Evolutionary conservation across 2,888 invertebrate genomes (phyloP), one percentile per base, ranked within the genome.

Genomic region (Dryobota labecula): DNA sequence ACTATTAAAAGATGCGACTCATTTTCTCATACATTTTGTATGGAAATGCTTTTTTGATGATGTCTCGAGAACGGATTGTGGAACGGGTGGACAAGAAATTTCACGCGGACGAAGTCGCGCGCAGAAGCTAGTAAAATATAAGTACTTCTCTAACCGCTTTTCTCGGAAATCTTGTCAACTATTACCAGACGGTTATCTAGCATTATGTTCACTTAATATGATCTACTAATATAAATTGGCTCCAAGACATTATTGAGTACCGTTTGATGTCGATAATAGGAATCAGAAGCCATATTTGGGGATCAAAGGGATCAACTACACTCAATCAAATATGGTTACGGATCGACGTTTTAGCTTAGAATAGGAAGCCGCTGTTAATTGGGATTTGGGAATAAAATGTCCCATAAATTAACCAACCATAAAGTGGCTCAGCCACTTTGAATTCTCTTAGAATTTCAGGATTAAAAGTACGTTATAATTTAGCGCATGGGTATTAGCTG

Each of bases 291-390:
- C 13, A 30, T 20, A 2, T 45, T 63, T 30, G 6, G 24, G 30
- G 38, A 72, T 73, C 20, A 73, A 73, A 73, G 13, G 5, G 24
- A 24, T 73, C 51, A 73, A 36, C n/a, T 69, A 51, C 36, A 53
- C 11, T 62, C 6, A 71, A 73, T 62, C 63, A 63, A 73, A 30
- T 53, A 38, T 53, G 45, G 51, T 38, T 73, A 45, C 20, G n/a
- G 30, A 53, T 73, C 36, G n/a, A n/a, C 30, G 63, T 53, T 73
- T 53, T 5, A 62, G 36, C 30, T 51, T 20, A 30, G 72, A 20
- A 24, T 6, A 43, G 70, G 7, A 20, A 30, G 8, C 20, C 24
- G 24, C 6, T 43, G 9, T 61, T 51, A 61, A 51, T 71, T 72
- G 33, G 9, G 38, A 33, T 33, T 58, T 13, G 7, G 49, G 20